Conservation (phyloP, 37 sponge, comb jelly and placozoan species). For the Chondrilla cf. caribensis region DNA sequence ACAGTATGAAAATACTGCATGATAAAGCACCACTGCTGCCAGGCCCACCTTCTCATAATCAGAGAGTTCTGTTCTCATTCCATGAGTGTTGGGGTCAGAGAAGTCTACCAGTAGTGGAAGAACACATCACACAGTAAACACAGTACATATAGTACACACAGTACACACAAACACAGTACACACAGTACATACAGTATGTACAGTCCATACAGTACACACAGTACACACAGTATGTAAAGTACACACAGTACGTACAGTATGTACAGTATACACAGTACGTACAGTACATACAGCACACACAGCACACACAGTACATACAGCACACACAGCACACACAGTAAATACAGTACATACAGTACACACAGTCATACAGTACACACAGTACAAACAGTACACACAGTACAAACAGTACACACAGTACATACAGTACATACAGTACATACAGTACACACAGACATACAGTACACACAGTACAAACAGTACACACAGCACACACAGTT, state of each 20-base stretch:
- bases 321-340: no score
- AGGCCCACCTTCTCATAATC: conserved; percentile 24
- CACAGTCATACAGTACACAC: background rate
- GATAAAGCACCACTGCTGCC: no score
- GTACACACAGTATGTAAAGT: background rate
- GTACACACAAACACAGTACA: no score
- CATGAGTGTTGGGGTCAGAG: background rate
- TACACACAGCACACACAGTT: no score
- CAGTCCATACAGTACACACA: no score
- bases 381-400: no score
- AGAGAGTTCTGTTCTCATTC: conserved; percentile 10
- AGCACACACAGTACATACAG: no score
- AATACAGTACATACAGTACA: no score
- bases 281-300: background rate
- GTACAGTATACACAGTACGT: background rate
- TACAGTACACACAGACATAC: background rate
- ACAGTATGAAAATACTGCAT: no score
- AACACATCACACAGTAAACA: background rate
- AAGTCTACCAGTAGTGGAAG: background rate
- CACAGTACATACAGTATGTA: no score
- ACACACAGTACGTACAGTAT: conserved; percentile 7
- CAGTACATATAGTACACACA: no score
- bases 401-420: background rate
- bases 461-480: background rate
- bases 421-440: conserved; percentile 7